These are phyloP conservation scores for Mallateleia sp. DNA, from an alignment of 2,888 invertebrate genomes.

Conservation along the genomic window DNA sequence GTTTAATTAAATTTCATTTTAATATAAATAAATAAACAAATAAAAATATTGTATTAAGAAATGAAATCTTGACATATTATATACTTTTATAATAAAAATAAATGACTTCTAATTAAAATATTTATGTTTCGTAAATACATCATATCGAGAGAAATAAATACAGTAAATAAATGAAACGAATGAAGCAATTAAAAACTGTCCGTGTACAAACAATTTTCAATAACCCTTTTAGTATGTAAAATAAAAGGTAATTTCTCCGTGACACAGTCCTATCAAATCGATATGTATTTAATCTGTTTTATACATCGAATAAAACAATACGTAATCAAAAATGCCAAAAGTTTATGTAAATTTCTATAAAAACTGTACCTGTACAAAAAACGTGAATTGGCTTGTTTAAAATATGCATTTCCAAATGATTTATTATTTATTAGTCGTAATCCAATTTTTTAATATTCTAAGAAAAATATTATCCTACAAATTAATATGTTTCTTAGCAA, in stretches of 20 bases:
- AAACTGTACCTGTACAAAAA: background rate
- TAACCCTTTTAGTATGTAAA: background rate
- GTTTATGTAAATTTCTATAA: background rate
- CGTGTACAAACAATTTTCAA: background rate
- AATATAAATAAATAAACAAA: no score
- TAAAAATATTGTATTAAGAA: no score
- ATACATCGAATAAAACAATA: background rate
- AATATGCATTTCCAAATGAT: background rate
- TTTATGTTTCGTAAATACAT: no score
- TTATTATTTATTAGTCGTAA: background rate
- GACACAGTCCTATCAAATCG: background rate
- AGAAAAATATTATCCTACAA: no score
- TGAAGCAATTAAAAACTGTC: background rate
- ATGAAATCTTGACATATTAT: no score
- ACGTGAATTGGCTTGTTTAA: background rate
- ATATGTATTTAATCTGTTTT: constrained; percentile 3
- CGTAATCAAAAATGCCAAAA: background rate
- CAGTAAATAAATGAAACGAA: background rate
- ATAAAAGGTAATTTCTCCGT: constrained; percentile 2
- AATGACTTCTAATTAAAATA: no score
- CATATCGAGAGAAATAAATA: background rate
- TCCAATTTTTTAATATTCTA: background rate
- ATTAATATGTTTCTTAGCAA: no score
- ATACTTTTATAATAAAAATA: no score
- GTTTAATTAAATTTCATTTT: no score